A percentile compares a stretch with the other conserved stretches of the same genome.
Conservation (phyloP, 2,797 vertebrate species). For the Anguilla pacifica region DNA sequence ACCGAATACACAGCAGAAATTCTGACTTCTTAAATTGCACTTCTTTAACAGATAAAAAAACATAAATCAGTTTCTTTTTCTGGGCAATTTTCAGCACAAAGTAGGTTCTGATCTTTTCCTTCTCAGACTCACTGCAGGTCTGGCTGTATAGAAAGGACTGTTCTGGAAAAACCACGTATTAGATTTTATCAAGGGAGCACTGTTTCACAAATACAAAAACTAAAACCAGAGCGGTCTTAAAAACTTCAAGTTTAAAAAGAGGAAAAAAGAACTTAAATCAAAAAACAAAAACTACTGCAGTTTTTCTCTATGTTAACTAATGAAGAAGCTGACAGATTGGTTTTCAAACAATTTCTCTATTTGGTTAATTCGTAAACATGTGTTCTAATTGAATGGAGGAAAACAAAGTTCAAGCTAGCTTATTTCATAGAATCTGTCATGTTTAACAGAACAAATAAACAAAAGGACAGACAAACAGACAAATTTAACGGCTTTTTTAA, state of each 20-base stretch:
- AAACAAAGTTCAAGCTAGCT: conserved; percentile 73
- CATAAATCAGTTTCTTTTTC: conserved; percentile 1
- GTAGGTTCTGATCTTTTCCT: conserved; percentile 16
- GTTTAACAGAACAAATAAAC: conserved; percentile 59
- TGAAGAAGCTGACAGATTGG: conserved; percentile 63
- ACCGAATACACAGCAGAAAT: not conserved
- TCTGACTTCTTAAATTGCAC: conserved; percentile 17
- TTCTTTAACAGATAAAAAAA: not conserved
- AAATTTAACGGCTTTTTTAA: conserved; percentile 57
- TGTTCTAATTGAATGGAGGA: conserved; percentile 72
- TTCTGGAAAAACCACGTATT: conserved; percentile 34
- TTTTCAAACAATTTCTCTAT: conserved; percentile 70
- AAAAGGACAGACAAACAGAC: conserved; percentile 58
- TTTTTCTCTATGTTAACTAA: conserved; percentile 28
- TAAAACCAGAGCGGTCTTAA: conserved; percentile 61
- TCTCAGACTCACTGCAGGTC: not conserved
- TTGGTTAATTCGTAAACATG: conserved; percentile 81
- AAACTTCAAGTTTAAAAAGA: conserved; percentile 76
- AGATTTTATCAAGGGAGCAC: conserved; percentile 64
- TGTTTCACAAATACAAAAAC: conserved; percentile 54
- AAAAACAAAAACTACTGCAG: conserved; percentile 57
- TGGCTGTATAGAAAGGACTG: not conserved
- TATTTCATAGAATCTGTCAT: conserved; percentile 78
- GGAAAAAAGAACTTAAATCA: conserved; percentile 57
- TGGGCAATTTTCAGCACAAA: conserved; percentile 19